Percentiles rank a stretch among this genome's conserved stretches.
These are phyloP conservation scores for Cantharis nigra DNA, from an alignment of 2,888 invertebrate genomes.

Conservation along the genomic window DNA sequence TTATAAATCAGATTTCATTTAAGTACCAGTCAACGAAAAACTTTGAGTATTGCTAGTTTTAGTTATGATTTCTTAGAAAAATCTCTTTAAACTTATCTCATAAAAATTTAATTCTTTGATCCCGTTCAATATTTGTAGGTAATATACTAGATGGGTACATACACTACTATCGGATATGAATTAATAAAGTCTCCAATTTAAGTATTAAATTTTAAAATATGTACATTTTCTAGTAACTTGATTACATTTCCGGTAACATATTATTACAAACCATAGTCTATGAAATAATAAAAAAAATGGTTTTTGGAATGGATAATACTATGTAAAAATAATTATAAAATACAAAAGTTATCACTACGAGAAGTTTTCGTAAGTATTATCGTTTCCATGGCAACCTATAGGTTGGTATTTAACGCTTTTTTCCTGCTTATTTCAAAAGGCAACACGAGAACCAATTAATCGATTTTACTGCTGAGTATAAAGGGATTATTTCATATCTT, in stretches of 20 bases:
- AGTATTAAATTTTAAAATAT: not conserved
- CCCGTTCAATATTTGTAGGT: no score
- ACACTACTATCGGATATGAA: not conserved
- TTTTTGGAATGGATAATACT: no score
- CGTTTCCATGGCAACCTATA: no score
- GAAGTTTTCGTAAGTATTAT: no score
- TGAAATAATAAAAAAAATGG: not conserved
- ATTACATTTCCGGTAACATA: not conserved
- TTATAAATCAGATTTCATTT: not conserved
- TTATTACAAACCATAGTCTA: not conserved
- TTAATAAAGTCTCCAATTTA: not conserved
- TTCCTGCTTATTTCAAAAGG: no score
- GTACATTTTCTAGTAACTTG: not conserved
- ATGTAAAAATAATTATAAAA: no score
- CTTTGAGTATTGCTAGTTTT: not conserved
- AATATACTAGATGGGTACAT: not conserved
- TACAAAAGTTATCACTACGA: no score
- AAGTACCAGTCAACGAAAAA: not conserved
- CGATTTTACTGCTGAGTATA: no score
- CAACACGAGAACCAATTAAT: no score
- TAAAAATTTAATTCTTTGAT: not conserved
- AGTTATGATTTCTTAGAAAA: not conserved
- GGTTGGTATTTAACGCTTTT: no score
- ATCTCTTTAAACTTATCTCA: not conserved
- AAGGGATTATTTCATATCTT: no score